Evolutionary conservation across 2,888 invertebrate species (phyloP).

Genomic region (Muscina levida): DNA sequence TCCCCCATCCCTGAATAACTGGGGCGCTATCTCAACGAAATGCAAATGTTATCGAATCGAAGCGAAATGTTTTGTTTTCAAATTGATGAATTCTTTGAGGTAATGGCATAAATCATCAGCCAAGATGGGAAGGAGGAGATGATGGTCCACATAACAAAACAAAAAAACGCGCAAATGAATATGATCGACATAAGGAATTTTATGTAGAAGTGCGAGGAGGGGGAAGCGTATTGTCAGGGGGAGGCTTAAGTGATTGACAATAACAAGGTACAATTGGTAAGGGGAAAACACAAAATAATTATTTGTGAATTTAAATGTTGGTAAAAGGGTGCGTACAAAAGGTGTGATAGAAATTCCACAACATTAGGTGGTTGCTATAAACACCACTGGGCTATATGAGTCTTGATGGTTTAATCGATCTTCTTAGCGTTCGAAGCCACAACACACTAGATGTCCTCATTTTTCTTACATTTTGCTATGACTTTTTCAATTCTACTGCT

Average conservation of each 20-base stretch:
- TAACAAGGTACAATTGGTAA: slow-evolving; percentile 12
- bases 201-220: too few relatives aligned
- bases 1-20: not conserved
- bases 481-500: too few relatives aligned
- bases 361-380: too few relatives aligned
- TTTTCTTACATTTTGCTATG: too few relatives aligned
- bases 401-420: too few relatives aligned
- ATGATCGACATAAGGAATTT: slow-evolving; percentile 30
- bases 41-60: slow-evolving; percentile 14
- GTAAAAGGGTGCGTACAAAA: slow-evolving; percentile 10
- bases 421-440: too few relatives aligned
- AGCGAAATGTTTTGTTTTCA: not conserved
- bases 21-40: not conserved
- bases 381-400: too few relatives aligned
- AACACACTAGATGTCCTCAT: too few relatives aligned
- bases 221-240: not conserved
- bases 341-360: slow-evolving; percentile 7
- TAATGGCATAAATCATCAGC: too few relatives aligned
- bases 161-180: too few relatives aligned
- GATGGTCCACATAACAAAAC: too few relatives aligned
- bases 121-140: too few relatives aligned
- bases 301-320: not conserved
- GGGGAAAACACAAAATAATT: slow-evolving; percentile 22
- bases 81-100: slow-evolving; percentile 15
- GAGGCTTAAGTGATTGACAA: slow-evolving; percentile 9